Evolutionary conservation across 2,888 invertebrate genomes (phyloP).

Genomic region (Hypselothyrea guttata): DNA sequence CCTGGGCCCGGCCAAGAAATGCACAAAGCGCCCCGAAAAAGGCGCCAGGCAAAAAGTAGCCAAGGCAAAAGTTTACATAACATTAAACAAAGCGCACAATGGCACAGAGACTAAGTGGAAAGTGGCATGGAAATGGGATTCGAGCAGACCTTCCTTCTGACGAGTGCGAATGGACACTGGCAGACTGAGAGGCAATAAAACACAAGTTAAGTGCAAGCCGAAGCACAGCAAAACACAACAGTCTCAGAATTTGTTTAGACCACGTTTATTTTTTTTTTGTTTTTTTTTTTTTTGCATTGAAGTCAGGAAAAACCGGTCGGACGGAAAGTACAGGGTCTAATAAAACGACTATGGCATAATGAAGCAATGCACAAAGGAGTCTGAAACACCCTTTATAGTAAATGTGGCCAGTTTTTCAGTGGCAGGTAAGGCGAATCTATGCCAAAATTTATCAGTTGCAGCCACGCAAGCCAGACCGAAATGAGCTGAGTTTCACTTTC

Average conservation of each 20-base stretch:
- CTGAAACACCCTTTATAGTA: slow-evolving; percentile 9
- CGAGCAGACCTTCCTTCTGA: slow-evolving; percentile 44
- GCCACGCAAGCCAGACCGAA: slow-evolving; percentile 24
- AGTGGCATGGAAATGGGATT: slow-evolving; percentile 8
- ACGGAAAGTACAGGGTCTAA: slow-evolving; percentile 58
- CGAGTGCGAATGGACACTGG: slow-evolving; percentile 58
- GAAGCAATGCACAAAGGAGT: slow-evolving; percentile 68
- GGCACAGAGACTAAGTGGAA: slow-evolving; percentile 25
- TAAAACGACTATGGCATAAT: slow-evolving; percentile 73
- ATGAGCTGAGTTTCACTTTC: slow-evolving; percentile 68
- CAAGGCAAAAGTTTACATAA: slow-evolving; percentile 78
- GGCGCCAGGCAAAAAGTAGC: slow-evolving; percentile 53
- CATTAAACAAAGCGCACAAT: slow-evolving; percentile 79
- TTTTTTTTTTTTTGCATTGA: slow-evolving; percentile 32
- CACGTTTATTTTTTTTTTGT: too few species aligned
- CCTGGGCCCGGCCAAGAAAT: slow-evolving; percentile 49
- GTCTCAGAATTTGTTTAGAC: slow-evolving; percentile 65
- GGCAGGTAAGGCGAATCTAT: slow-evolving; percentile 37
- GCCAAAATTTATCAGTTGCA: slow-evolving; percentile 45
- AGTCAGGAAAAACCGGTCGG: too few species aligned
- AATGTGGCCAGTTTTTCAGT: slow-evolving; percentile 37
- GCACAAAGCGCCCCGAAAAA: slow-evolving; percentile 40
- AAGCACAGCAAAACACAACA: slow-evolving; percentile 27
- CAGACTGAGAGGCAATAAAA: slow-evolving; percentile 53
- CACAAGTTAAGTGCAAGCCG: slow-evolving; percentile 57